phyloP scores from a whole-genome alignment of 2,888 invertebrate genomes.

The Germaria angustata region DNA sequence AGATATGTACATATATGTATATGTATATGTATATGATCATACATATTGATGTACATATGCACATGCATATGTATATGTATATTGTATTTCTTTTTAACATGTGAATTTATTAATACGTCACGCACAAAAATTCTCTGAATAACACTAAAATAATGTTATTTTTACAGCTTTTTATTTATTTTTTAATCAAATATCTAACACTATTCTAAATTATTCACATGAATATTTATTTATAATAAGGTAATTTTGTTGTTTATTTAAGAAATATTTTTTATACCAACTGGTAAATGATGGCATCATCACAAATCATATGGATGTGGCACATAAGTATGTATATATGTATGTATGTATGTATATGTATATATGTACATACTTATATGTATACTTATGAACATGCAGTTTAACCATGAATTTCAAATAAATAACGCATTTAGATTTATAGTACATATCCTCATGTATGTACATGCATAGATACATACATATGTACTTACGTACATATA shows the following conservation, averaged over 20 bases:
- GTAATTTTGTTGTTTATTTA: background rate
- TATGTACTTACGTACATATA: no score
- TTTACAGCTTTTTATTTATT: background rate
- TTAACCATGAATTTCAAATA: background rate
- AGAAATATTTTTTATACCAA: constrained; percentile 1
- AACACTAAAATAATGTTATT: background rate
- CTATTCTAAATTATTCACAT: background rate
- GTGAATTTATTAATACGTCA: constrained; percentile 1
- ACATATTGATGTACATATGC: background rate
- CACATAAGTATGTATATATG: no score
- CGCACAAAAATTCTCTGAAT: background rate
- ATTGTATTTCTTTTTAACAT: background rate
- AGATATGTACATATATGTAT: background rate
- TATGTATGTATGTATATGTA: no score
- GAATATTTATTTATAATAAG: no score
- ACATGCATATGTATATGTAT: background rate
- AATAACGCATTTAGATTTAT: background rate
- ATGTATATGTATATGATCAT: no score
- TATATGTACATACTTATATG: background rate
- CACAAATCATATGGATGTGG: background rate
- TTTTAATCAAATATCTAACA: background rate
- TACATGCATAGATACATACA: background rate
- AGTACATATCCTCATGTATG: no score
- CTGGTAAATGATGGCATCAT: constrained; percentile 26
- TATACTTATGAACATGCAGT: no score